phyloP scores from a whole-genome alignment of 23 tunicate genomes.

The Oikopleura albicans region DNA sequence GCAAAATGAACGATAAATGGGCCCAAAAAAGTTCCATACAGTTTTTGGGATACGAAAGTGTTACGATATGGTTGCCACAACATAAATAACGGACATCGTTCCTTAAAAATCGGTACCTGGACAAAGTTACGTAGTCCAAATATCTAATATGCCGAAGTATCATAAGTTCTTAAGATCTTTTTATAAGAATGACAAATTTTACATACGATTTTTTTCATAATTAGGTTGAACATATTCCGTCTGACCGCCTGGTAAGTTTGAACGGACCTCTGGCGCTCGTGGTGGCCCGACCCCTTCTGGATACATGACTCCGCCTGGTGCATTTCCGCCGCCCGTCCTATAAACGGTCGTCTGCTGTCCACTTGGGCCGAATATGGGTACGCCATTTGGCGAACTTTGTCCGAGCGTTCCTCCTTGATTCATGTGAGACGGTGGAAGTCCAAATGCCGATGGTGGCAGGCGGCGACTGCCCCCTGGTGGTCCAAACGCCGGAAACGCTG shows the following conservation, averaged over 20 bases:
- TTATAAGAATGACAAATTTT: no score
- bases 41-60: no score
- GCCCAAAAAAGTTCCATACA: no score
- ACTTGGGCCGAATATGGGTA: not conserved
- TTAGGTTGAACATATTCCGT: not conserved
- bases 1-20: no score
- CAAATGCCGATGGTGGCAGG: not conserved
- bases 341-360: slow-evolving; percentile 6
- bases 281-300: not conserved
- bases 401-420: not conserved
- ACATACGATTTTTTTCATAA: not conserved
- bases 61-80: no score
- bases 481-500: not conserved
- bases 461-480: not conserved
- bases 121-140: no score
- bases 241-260: not conserved
- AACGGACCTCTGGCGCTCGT: not conserved
- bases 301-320: not conserved
- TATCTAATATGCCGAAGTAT: no score
- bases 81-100: no score
- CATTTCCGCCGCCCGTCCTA: not conserved
- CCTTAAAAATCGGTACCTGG: no score
- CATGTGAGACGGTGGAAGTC: not conserved
- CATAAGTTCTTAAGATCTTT: no score
- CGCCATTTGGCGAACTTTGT: not conserved